A percentile compares a stretch with the other conserved stretches of the same genome.
Conservation (phyloP, 1,140 invertebrate species). For the Pantala flavescens region DNA sequence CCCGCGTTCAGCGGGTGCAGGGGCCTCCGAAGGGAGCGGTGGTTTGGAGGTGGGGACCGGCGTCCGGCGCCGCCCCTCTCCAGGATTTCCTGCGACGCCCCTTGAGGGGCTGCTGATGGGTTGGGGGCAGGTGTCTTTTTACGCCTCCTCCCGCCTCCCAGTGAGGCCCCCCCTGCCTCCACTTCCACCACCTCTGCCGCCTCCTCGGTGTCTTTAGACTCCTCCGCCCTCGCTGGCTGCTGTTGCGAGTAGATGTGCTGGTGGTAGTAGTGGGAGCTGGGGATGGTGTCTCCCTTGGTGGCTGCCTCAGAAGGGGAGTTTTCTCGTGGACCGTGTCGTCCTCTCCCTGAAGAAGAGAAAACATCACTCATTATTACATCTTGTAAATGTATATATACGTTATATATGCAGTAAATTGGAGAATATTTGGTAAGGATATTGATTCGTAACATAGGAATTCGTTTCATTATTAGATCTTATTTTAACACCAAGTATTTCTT, state of each 20-base stretch:
- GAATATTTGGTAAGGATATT: no score
- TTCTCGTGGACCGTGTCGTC: background rate
- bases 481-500: no score
- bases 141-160: background rate
- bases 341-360: background rate
- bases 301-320: background rate
- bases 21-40: background rate
- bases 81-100: background rate
- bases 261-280: constrained; percentile 6
- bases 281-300: background rate
- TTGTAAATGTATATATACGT: no score
- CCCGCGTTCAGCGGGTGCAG: background rate
- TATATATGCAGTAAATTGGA: no score
- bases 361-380: background rate
- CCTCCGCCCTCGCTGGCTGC: background rate
- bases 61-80: background rate
- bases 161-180: background rate
- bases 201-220: background rate
- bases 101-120: background rate
- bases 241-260: background rate
- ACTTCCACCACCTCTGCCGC: background rate
- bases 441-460: no score
- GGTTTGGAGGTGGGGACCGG: background rate
- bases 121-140: background rate
- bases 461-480: no score